A percentile compares a stretch with the other conserved stretches of the same genome.
Evolutionary conservation across 2,888 invertebrate genomes (phyloP).

Genomic region (Leptinotarsa juncta): DNA sequence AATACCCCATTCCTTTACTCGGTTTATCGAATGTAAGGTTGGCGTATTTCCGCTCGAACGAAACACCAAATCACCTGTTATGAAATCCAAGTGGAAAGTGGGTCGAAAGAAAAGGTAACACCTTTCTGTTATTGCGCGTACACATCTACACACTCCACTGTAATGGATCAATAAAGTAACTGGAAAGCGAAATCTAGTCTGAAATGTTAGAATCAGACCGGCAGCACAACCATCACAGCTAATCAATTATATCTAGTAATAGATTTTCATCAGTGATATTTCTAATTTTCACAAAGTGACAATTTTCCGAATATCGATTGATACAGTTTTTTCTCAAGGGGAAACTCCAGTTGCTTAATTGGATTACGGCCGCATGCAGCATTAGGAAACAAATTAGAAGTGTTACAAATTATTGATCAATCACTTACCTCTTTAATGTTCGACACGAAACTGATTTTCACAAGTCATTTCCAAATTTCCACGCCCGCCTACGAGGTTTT

Average conservation of each 20-base stretch:
- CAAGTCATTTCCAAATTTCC: constrained; percentile 31
- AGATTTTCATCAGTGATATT: not conserved
- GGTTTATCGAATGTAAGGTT: no score
- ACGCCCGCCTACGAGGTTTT: constrained; percentile 32
- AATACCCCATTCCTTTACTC: no score
- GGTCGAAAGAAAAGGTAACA: not conserved
- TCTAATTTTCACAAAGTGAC: not conserved
- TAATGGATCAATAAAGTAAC: not conserved
- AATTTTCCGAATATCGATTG: no score
- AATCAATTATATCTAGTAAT: not conserved
- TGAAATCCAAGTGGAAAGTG: not conserved
- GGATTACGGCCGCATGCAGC: no score
- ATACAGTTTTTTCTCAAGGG: no score
- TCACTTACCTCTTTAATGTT: constrained; percentile 30
- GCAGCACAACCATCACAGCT: not conserved
- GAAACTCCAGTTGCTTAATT: no score
- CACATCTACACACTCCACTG: not conserved
- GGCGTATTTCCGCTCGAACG: no score
- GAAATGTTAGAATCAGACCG: not conserved
- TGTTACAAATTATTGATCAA: no score
- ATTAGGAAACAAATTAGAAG: no score
- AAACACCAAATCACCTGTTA: no score
- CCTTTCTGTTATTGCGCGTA: not conserved
- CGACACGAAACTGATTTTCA: constrained; percentile 28
- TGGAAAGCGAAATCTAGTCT: no score